These are phyloP conservation scores for Pampusana beccarii DNA, from an alignment of 2,113 vertebrate species.

Conservation along the genomic window DNA sequence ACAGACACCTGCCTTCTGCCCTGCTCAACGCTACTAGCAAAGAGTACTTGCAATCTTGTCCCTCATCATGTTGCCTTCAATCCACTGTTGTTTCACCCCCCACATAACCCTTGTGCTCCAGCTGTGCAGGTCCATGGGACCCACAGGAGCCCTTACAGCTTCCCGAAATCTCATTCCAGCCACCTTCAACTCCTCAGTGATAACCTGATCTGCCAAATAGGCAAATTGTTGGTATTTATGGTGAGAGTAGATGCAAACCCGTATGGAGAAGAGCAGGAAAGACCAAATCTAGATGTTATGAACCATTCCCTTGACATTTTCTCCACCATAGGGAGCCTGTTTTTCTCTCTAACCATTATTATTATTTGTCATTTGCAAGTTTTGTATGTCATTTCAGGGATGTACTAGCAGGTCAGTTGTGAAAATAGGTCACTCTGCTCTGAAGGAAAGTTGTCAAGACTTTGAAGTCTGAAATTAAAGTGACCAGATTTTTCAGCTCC, in stretches of 20 bases:
- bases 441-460: conserved; percentile 5
- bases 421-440: conserved; percentile 1
- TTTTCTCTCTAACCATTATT: not conserved
- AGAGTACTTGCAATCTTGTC: not conserved
- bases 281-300: not conserved
- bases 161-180: not conserved
- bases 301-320: not conserved
- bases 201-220: not conserved
- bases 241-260: not conserved
- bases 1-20: not conserved
- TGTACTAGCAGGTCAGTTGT: not conserved
- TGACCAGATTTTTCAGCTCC: not conserved
- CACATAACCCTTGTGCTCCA: not conserved
- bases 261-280: not conserved
- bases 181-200: not conserved
- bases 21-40: not conserved
- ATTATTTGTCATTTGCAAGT: not conserved
- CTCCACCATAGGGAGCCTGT: not conserved
- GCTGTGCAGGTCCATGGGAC: not conserved
- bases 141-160: not conserved
- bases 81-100: not conserved
- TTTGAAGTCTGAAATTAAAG: conserved; percentile 52
- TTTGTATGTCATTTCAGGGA: not conserved
- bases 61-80: not conserved
- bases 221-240: not conserved